Evolutionary conservation across 2,113 vertebrate genomes (phyloP).

Genomic region (Mastomys coucha): DNA sequence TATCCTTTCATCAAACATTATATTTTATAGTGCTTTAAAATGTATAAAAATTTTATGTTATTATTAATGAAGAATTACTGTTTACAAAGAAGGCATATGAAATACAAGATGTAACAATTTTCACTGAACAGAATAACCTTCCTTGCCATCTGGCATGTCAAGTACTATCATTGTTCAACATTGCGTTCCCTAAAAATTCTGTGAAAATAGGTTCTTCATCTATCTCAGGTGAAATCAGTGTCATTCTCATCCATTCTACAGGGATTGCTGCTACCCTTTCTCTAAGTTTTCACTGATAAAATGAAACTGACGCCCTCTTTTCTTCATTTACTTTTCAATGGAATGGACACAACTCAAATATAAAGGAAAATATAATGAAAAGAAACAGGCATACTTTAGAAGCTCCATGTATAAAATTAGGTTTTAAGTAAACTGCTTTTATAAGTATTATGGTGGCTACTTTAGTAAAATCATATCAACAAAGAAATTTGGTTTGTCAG

Average conservation of each 20-base stretch:
- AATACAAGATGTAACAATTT: neutral
- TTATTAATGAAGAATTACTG: neutral
- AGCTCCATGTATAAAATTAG: neutral
- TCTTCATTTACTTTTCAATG: neutral
- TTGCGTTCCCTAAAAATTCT: neutral
- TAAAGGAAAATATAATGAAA: neutral
- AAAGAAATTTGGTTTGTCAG: conserved; percentile 20
- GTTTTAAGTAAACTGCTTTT: neutral
- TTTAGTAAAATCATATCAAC: neutral
- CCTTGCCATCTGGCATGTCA: neutral
- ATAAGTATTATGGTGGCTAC: neutral
- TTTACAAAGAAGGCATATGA: neutral
- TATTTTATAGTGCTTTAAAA: neutral
- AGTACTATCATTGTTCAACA: neutral
- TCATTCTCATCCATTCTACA: neutral
- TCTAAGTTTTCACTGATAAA: conserved; percentile 5
- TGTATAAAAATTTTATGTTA: neutral
- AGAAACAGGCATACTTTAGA: neutral
- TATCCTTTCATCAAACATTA: neutral
- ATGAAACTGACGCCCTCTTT: neutral
- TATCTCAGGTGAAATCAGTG: conserved; percentile 14
- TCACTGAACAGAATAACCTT: neutral
- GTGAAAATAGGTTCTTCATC: neutral
- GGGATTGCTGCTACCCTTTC: neutral
- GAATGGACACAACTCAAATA: neutral